Percentiles rank a stretch among this genome's conserved stretches.
Evolutionary conservation across 2,113 vertebrate species (phyloP).

Genomic region (Chunga burmeisteri): DNA sequence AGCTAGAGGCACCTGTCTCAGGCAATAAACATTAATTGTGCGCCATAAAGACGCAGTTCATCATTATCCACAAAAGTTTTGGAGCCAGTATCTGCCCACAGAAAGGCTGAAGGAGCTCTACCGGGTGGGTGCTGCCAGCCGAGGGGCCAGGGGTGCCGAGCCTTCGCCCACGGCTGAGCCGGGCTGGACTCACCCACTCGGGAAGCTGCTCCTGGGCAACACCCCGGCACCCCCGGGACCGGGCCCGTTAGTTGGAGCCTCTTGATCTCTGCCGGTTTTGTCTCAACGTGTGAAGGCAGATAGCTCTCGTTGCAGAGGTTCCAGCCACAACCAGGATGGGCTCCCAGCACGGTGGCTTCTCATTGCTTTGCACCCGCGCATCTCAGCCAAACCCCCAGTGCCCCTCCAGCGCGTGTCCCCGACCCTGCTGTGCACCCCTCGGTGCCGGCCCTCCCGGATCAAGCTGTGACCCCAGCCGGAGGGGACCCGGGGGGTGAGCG

Average conservation of each 20-base stretch:
- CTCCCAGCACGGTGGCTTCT: neutral
- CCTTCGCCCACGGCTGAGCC: neutral
- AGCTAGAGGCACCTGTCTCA: neutral
- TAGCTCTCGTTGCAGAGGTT: neutral
- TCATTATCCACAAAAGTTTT: neutral
- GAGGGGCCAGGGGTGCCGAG: neutral
- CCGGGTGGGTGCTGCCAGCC: neutral
- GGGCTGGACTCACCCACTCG: fast-evolving
- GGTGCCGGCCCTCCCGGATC: fast-evolving
- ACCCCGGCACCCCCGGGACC: neutral
- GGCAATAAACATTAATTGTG: neutral
- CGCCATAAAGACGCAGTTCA: neutral
- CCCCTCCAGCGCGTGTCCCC: fast-evolving
- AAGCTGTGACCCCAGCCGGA: too few relatives aligned
- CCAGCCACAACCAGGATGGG: neutral
- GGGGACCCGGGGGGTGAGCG: fast-evolving
- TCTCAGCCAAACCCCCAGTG: neutral
- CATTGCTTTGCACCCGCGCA: neutral
- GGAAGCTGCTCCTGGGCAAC: neutral
- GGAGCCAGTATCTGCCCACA: neutral
- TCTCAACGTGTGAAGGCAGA: neutral
- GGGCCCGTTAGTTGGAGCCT: neutral
- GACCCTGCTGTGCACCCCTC: neutral
- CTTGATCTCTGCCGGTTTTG: neutral
- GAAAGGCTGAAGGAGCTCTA: neutral